A percentile compares a stretch with the other conserved stretches of the same genome.
These are phyloP conservation scores for Oxyura jamaicensis DNA, from an alignment of 2,113 vertebrate species.

Conservation along the genomic window DNA sequence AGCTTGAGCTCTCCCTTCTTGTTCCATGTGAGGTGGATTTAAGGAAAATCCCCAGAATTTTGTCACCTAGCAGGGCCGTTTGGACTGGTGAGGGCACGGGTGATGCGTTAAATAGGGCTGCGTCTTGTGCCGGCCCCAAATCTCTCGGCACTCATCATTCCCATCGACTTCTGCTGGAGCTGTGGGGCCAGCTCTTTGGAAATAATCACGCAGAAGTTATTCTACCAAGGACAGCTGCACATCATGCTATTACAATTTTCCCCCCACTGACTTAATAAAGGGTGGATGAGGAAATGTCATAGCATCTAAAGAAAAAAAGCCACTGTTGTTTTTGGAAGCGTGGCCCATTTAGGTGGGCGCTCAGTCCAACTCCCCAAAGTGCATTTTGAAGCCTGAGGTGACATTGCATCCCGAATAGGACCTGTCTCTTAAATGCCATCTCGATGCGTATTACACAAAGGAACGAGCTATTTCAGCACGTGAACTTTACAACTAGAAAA, in stretches of 20 bases:
- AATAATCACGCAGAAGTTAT: background rate
- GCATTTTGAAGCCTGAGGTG: background rate
- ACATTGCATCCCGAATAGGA: background rate
- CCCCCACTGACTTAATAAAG: background rate
- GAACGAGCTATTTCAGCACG: background rate
- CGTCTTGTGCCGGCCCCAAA: background rate
- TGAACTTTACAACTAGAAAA: constrained; percentile 39
- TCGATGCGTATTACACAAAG: background rate
- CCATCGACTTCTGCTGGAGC: background rate
- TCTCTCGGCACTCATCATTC: background rate
- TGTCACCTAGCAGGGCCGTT: background rate
- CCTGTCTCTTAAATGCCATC: background rate
- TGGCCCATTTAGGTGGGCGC: background rate
- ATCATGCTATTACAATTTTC: background rate
- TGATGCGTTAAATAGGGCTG: background rate
- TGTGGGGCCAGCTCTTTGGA: background rate
- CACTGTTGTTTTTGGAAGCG: background rate
- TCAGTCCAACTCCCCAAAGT: background rate
- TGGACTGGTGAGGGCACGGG: background rate
- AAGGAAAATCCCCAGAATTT: background rate
- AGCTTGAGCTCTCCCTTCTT: background rate
- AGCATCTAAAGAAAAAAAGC: background rate
- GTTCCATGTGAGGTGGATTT: background rate
- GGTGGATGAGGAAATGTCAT: background rate
- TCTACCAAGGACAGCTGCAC: background rate